These are phyloP conservation scores for Balanococcus diminutus DNA, from an alignment of 2,888 invertebrate genomes.

Conservation along the genomic window DNA sequence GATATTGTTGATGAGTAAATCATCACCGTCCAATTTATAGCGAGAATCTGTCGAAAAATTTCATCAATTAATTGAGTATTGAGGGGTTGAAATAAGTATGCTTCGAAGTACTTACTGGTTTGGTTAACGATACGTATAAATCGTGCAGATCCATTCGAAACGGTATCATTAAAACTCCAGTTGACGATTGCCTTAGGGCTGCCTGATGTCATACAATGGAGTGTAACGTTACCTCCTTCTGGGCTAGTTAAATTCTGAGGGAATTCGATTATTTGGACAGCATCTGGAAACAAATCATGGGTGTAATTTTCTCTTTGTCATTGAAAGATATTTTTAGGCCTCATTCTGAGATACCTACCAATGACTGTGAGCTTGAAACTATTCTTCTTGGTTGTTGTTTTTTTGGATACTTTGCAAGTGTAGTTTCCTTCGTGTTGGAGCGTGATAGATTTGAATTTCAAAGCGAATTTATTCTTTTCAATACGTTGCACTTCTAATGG, in stretches of 20 bases:
- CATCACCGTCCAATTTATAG: neutral
- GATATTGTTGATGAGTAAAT: neutral
- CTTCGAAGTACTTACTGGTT: neutral
- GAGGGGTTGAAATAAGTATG: too few relatives aligned
- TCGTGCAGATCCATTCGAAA: neutral
- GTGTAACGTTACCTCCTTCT: neutral
- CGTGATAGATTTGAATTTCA: neutral
- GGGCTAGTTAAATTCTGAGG: neutral
- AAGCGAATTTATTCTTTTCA: neutral
- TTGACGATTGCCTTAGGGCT: neutral
- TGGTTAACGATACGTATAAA: neutral
- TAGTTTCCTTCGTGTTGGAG: neutral
- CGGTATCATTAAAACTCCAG: neutral
- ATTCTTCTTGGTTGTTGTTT: neutral
- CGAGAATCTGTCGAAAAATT: neutral
- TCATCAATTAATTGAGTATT: too few relatives aligned
- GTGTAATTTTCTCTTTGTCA: too few relatives aligned
- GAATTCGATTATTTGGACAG: neutral
- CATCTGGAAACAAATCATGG: neutral
- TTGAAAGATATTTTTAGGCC: too few relatives aligned
- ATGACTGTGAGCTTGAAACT: neutral
- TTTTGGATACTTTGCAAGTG: neutral
- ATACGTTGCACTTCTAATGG: neutral
- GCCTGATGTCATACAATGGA: neutral
- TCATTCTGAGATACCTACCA: neutral